These are phyloP conservation scores for Drosophila melanocephala DNA, from an alignment of 2,888 invertebrate species.

Conservation along the genomic window DNA sequence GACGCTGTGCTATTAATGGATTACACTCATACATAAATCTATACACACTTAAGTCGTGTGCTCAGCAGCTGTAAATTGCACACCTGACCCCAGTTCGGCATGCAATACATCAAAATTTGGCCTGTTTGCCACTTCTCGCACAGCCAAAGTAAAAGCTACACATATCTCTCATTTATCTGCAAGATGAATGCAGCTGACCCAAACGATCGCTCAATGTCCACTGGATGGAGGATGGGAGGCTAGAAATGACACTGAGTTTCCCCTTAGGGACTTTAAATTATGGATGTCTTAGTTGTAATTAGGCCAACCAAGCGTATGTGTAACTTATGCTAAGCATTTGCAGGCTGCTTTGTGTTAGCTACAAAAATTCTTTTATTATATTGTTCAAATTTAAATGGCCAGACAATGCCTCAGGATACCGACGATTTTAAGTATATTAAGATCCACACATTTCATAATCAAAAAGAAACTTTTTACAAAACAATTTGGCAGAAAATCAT, in stretches of 20 bases:
- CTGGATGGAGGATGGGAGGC: not conserved
- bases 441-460: slow-evolving; percentile 14
- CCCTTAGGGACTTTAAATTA: not conserved
- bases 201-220: slow-evolving; percentile 43
- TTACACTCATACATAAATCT: slow-evolving; percentile 38
- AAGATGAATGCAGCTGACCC: slow-evolving; percentile 37
- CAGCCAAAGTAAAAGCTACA: slow-evolving; percentile 31
- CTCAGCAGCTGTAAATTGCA: slow-evolving; percentile 38
- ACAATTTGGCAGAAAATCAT: slow-evolving; percentile 24
- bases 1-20: slow-evolving; percentile 60
- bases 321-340: slow-evolving; percentile 1
- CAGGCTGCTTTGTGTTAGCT: not conserved
- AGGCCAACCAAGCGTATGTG: slow-evolving; percentile 18
- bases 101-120: slow-evolving; percentile 60
- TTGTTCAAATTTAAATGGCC: not conserved
- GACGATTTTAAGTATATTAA: not conserved
- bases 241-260: not conserved
- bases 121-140: slow-evolving; percentile 13
- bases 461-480: slow-evolving; percentile 6
- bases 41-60: slow-evolving; percentile 19
- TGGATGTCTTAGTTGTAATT: slow-evolving; percentile 4
- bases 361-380: not conserved
- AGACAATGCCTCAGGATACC: not conserved
- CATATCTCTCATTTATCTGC: slow-evolving; percentile 1
- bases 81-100: slow-evolving; percentile 48